These are phyloP conservation scores for Venustaconcha ellipsiformis DNA, from an alignment of 1,140 invertebrate genomes.

Conservation along the genomic window DNA sequence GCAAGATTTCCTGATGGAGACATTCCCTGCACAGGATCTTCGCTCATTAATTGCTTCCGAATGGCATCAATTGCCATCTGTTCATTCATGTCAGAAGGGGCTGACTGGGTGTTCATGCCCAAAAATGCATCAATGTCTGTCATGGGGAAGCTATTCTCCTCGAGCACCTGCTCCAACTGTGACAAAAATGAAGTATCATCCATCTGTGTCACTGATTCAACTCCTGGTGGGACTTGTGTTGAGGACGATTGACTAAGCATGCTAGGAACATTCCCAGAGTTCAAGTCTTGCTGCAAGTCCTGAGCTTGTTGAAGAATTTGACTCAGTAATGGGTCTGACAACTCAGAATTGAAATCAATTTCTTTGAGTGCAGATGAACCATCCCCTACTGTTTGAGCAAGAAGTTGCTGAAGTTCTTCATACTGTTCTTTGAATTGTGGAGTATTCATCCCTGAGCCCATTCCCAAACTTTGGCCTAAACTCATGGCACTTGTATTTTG, in stretches of 20 bases:
- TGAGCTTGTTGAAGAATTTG: slow-evolving; percentile 63
- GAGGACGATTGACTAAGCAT: background rate
- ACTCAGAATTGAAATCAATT: slow-evolving; percentile 12
- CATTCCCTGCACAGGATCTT: slow-evolving; percentile 65
- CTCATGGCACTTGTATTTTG: no score
- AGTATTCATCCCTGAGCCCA: no score
- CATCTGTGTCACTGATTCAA: no score
- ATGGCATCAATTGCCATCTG: slow-evolving; percentile 90
- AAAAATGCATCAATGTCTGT: slow-evolving; percentile 54
- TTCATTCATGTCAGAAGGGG: slow-evolving; percentile 74
- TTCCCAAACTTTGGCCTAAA: no score
- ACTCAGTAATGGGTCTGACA: slow-evolving; percentile 52
- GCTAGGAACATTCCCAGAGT: slow-evolving; percentile 8
- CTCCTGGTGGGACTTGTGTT: no score
- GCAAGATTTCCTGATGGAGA: background rate
- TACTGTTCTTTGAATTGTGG: no score
- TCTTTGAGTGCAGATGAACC: slow-evolving; percentile 13
- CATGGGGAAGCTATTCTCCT: slow-evolving; percentile 37
- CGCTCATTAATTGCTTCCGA: slow-evolving; percentile 89
- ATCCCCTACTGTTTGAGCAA: slow-evolving; percentile 11
- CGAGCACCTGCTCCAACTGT: slow-evolving; percentile 49
- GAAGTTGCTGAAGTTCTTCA: no score
- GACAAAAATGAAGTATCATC: slow-evolving; percentile 34
- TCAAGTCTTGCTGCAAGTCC: slow-evolving; percentile 58
- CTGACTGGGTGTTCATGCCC: slow-evolving; percentile 15